Evolutionary conservation across 2,888 invertebrate species (phyloP).

Genomic region (Rotaria sp.): DNA sequence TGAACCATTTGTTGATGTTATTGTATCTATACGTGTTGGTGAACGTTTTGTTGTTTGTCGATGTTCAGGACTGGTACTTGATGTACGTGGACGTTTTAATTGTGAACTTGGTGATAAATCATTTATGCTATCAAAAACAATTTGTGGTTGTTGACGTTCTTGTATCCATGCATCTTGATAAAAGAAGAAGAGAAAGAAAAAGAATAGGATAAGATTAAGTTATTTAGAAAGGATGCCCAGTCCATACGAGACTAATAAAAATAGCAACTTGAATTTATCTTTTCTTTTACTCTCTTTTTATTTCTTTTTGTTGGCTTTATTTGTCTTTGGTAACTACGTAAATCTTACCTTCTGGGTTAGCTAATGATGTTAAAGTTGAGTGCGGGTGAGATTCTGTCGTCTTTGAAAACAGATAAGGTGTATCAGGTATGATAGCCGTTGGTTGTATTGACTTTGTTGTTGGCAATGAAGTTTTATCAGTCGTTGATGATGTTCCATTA

Average conservation of each 20-base stretch:
- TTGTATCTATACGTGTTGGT: not conserved
- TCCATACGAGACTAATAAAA: not conserved
- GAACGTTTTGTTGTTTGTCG: not conserved
- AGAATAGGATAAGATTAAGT: not conserved
- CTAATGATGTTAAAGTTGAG: not conserved
- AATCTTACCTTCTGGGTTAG: not conserved
- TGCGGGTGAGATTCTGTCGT: not conserved
- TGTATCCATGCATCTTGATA: not conserved
- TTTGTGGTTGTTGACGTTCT: not conserved
- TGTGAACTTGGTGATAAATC: not conserved
- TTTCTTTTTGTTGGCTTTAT: not conserved
- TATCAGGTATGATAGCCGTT: not conserved
- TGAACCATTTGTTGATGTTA: not conserved
- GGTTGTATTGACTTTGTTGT: slow-evolving; percentile 13
- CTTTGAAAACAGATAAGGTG: slow-evolving; percentile 21
- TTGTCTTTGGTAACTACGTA: not conserved
- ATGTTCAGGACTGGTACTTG: not conserved
- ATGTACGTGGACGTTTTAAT: not conserved
- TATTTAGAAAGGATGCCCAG: not conserved
- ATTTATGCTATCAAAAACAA: not conserved
- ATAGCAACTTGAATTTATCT: not conserved
- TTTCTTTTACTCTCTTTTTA: not conserved
- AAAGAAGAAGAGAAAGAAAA: not conserved
- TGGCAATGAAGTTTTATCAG: not conserved
- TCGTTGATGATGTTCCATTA: not conserved